These are phyloP conservation scores for Trichechus manatus DNA, from an alignment of 2,113 vertebrate species.

Conservation along the genomic window DNA sequence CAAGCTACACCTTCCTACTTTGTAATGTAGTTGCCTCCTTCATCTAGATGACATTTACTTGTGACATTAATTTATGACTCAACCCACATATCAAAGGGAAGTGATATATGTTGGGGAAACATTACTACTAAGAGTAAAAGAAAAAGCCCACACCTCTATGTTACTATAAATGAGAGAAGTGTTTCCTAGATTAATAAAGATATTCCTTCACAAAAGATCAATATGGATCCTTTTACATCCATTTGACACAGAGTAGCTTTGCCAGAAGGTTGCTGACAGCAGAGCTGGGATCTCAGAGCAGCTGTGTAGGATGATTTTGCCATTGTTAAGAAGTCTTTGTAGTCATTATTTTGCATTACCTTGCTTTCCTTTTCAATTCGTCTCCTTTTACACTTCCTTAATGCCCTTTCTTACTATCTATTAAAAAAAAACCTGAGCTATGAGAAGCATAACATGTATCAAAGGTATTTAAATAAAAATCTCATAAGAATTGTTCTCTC, in stretches of 20 bases:
- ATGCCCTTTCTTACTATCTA: constrained; percentile 16
- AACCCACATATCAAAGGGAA: constrained; percentile 80
- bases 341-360: constrained; percentile 51
- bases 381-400: constrained; percentile 40
- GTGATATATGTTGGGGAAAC: constrained; percentile 81
- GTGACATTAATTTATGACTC: constrained; percentile 85
- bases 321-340: constrained; percentile 62
- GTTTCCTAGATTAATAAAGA: constrained; percentile 79
- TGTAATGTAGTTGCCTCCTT: constrained; percentile 67
- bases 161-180: constrained; percentile 76
- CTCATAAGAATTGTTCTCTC: constrained; percentile 39
- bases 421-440: constrained; percentile 48
- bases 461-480: constrained; percentile 12
- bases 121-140: constrained; percentile 80
- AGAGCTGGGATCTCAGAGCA: constrained; percentile 71
- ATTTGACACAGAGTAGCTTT: constrained; percentile 71
- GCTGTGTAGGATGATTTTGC: constrained; percentile 72
- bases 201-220: constrained; percentile 75
- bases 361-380: constrained; percentile 54
- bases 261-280: constrained; percentile 71
- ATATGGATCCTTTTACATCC: constrained; percentile 65
- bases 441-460: constrained; percentile 11
- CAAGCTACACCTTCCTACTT: constrained; percentile 74
- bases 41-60: constrained; percentile 79
- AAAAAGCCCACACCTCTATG: constrained; percentile 77